Base-by-base conservation (phyloP, 1,140 invertebrate species). In the Plectrocnemia conspersa region DNA sequence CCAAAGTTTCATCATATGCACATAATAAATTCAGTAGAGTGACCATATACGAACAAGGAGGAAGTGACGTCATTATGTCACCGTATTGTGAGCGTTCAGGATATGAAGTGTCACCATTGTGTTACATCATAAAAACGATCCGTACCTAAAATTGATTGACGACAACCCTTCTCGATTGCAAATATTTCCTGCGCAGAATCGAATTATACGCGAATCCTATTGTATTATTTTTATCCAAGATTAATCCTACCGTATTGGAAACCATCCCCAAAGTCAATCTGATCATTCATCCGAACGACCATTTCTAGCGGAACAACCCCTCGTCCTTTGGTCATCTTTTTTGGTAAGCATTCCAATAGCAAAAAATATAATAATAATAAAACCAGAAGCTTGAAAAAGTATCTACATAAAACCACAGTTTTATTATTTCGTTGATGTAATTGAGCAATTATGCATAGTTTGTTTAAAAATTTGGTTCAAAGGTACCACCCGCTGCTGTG, bases 111-210 rank as follows among this genome's bases (percentile, higher is more conserved):
- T 42, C 40, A 45, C 29, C 18, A 23, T 45, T 44, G 25, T 19
- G 40, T 32, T 23, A 54, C 52, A 54, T 54, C 40, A 54, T 54
- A 47, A 47, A 47, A 45, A 45, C 23, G 42, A 45, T 16, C 13
- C 42, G 9, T 2, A 21, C 16, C 25, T 3, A 21, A 44, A 44
- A 44, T 23, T 19, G 3, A 33, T 47, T 47, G 45, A 47, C 45
- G 45, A 47, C 18, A 45, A 40, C 11, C 40, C 19, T 22, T 13
- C 40, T 42, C 36, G 15, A 23, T 42, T n/a, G n/a, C n/a, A n/a
- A 42, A 42, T 42, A 42, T 42, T 42, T 22, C 19, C 19, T 22
- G 19, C 19, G 40, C 16, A 18, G 18, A 11, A 23, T 3, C 18
- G 6, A 25, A 23, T 15, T 46, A 22, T 41, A 41, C 22, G 11